A percentile compares a stretch with the other conserved stretches of the same genome.
These are phyloP conservation scores for Pammene fasciana DNA, from an alignment of 2,888 invertebrate genomes.

Conservation along the genomic window DNA sequence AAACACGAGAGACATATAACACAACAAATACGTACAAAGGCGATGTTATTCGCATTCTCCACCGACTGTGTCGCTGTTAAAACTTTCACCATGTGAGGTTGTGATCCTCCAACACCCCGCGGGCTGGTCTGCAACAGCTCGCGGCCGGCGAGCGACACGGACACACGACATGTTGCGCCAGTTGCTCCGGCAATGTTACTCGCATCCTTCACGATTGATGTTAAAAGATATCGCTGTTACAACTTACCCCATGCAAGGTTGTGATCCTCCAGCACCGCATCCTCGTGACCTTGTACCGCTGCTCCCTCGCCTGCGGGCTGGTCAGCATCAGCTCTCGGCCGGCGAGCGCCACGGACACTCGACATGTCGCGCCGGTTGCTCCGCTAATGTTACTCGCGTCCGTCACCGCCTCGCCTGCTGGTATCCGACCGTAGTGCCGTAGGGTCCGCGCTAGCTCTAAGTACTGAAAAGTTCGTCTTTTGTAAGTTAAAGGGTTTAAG, in stretches of 20 bases:
- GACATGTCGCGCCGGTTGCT: conserved; percentile 51
- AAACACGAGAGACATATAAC: no score
- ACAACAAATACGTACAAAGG: no score
- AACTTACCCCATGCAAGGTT: conserved; percentile 84
- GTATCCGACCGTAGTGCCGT: conserved; percentile 94
- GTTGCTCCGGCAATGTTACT: background rate
- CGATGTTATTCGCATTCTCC: no score
- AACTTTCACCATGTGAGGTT: no score
- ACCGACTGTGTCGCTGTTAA: no score
- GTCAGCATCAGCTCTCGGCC: conserved; percentile 92
- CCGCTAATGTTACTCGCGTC: conserved; percentile 61
- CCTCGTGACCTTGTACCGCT: conserved; percentile 95
- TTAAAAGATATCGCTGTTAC: background rate
- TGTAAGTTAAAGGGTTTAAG: background rate
- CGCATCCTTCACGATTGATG: background rate
- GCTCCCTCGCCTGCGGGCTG: conserved; percentile 87
- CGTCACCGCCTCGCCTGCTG: conserved; percentile 74
- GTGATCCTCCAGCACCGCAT: conserved; percentile 99
- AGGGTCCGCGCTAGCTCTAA: conserved; percentile 92
- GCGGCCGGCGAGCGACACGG: no score
- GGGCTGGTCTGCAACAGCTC: no score
- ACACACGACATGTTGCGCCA: no score
- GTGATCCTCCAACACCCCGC: no score
- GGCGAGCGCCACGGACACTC: conserved; percentile 89
- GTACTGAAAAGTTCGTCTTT: conserved; percentile 84